Conservation (phyloP, 2,113 vertebrate species). For the Centropus bengalensis region DNA sequence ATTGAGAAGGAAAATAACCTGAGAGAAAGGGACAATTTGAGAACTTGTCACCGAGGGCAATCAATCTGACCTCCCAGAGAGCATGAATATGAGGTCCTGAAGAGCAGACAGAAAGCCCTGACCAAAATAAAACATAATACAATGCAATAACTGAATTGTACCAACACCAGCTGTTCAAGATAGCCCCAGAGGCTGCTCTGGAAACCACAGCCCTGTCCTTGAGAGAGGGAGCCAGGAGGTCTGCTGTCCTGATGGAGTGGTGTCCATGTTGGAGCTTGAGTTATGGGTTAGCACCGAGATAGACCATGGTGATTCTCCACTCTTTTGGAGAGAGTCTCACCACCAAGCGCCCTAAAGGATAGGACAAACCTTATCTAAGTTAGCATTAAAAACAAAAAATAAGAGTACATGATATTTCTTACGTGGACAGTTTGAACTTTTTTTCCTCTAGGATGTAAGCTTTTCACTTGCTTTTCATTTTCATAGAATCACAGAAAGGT, state of each 20-base stretch:
- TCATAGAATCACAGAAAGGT: not conserved
- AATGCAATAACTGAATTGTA: not conserved
- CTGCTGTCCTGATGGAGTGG: fast-evolving
- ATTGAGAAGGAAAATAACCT: not conserved
- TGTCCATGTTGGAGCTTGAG: not conserved
- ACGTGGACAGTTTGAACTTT: not conserved
- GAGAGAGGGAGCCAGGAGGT: not conserved
- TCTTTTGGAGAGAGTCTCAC: not conserved
- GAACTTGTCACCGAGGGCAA: not conserved
- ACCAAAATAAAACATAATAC: not conserved
- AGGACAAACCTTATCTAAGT: not conserved
- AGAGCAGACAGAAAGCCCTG: not conserved
- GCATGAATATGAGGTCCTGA: not conserved
- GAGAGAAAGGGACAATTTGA: not conserved
- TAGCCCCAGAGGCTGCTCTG: not conserved
- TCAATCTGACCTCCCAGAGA: not conserved
- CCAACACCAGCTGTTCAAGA: fast-evolving
- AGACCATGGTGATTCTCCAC: not conserved
- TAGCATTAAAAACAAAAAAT: not conserved
- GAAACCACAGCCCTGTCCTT: fast-evolving
- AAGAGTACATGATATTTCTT: not conserved
- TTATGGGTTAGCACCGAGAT: not conserved
- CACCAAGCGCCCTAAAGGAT: not conserved
- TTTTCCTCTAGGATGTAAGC: fast-evolving
- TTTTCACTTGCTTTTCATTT: not conserved